Evolutionary conservation across 2,888 invertebrate genomes (phyloP).

Genomic region (Metalampra italica): DNA sequence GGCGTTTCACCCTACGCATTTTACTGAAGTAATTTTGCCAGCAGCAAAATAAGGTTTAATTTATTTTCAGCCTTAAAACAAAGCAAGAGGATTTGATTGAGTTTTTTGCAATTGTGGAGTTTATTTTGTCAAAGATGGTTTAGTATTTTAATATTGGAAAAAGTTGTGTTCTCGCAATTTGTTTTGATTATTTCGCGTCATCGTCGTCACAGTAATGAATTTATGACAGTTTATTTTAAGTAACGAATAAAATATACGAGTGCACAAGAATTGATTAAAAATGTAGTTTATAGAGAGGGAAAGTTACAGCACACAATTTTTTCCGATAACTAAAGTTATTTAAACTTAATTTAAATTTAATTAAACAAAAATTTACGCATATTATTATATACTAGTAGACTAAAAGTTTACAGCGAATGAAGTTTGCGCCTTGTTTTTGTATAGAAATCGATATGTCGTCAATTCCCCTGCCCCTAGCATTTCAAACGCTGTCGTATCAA

Average conservation of each 20-base stretch:
- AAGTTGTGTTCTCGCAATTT: slow-evolving; percentile 56
- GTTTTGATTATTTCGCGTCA: slow-evolving; percentile 33
- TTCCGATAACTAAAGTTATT: no score
- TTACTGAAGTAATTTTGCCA: slow-evolving; percentile 16
- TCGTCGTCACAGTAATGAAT: slow-evolving; percentile 55
- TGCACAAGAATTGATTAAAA: no score
- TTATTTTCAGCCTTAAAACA: slow-evolving; percentile 18
- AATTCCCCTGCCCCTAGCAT: not conserved
- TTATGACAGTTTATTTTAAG: no score
- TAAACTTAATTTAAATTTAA: no score
- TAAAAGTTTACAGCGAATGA: not conserved
- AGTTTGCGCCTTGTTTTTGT: no score
- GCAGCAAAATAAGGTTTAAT: not conserved
- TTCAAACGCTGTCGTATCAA: slow-evolving; percentile 7
- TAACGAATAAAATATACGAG: no score
- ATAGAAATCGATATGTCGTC: no score
- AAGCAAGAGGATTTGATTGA: not conserved
- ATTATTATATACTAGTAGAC: no score
- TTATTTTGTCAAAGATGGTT: slow-evolving; percentile 33
- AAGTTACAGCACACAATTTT: no score
- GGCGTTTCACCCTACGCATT: slow-evolving; percentile 36
- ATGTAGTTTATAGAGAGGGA: no score
- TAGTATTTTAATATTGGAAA: slow-evolving; percentile 61
- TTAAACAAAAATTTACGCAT: no score
- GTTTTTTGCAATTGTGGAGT: slow-evolving; percentile 5